Evolutionary conservation across 2,113 vertebrate genomes (phyloP).

Genomic region (Hemibagrus wyckioides): DNA sequence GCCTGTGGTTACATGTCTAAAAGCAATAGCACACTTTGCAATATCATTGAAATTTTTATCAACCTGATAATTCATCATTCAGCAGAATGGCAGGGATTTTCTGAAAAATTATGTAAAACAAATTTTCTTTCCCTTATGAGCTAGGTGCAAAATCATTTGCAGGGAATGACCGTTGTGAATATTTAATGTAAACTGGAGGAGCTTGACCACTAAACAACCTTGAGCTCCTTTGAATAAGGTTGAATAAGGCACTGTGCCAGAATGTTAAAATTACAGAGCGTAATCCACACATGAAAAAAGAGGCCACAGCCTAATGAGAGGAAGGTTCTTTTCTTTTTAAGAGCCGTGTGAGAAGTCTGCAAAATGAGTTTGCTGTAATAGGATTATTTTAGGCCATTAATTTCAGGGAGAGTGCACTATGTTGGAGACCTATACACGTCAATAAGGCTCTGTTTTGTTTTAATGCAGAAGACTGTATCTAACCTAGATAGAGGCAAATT

Average conservation of each 20-base stretch:
- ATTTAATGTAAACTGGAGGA: conserved; percentile 17
- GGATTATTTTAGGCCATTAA: conserved; percentile 38
- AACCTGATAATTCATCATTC: conserved; percentile 8
- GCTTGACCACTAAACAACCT: conserved; percentile 32
- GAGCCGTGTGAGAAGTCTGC: conserved; percentile 2
- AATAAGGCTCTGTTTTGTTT: conserved; percentile 9
- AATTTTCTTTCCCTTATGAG: not conserved
- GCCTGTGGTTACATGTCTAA: not conserved
- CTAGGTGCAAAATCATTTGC: conserved; percentile 15
- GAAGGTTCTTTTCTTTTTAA: conserved; percentile 16
- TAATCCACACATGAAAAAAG: conserved; percentile 27
- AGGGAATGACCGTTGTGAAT: conserved; percentile 8
- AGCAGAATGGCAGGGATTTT: not conserved
- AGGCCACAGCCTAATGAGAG: conserved; percentile 36
- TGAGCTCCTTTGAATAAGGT: conserved; percentile 36
- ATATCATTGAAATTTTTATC: not conserved
- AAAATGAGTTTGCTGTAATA: conserved; percentile 36
- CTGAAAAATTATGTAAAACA: conserved; percentile 2
- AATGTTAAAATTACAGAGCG: conserved; percentile 9
- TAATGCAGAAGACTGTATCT: not conserved
- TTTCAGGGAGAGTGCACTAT: conserved; percentile 15
- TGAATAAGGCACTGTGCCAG: conserved; percentile 29
- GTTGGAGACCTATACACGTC: conserved; percentile 3
- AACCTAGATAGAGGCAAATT: not conserved
- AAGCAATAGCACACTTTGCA: not conserved